Conservation (phyloP, 2,797 vertebrate genomes). For the Lateolabrax maculatus region DNA sequence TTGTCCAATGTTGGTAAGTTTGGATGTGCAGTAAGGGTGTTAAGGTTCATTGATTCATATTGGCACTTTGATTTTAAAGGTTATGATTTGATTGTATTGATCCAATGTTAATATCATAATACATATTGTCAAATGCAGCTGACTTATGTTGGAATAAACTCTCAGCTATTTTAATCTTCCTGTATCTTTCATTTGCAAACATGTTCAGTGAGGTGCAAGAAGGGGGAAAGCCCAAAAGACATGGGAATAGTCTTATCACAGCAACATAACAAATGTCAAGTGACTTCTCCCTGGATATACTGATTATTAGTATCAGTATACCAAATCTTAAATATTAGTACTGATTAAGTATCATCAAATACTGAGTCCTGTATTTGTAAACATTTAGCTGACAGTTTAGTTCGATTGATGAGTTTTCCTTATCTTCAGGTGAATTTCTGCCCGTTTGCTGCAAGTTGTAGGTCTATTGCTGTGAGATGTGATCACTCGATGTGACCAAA, state of each 20-base stretch:
- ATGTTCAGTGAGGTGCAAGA: neutral
- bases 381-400: too few relatives aligned
- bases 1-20: neutral
- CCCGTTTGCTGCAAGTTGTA: neutral
- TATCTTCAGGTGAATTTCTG: neutral
- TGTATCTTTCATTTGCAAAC: neutral
- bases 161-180: neutral
- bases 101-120: neutral
- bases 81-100: neutral
- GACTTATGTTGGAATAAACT: neutral
- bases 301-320: too few relatives aligned
- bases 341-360: too few relatives aligned
- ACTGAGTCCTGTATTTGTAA: neutral
- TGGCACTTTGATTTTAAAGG: neutral
- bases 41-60: neutral
- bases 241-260: neutral
- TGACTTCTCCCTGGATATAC: too few relatives aligned
- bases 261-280: neutral
- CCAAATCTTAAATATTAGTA: neutral
- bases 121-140: neutral
- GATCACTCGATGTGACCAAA: constrained; percentile 2
- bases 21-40: neutral
- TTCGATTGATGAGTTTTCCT: too few relatives aligned
- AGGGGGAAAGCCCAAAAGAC: neutral
- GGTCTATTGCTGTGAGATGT: neutral